phyloP scores from a whole-genome alignment of 2,888 invertebrate genomes.

The Bombylius discolor region DNA sequence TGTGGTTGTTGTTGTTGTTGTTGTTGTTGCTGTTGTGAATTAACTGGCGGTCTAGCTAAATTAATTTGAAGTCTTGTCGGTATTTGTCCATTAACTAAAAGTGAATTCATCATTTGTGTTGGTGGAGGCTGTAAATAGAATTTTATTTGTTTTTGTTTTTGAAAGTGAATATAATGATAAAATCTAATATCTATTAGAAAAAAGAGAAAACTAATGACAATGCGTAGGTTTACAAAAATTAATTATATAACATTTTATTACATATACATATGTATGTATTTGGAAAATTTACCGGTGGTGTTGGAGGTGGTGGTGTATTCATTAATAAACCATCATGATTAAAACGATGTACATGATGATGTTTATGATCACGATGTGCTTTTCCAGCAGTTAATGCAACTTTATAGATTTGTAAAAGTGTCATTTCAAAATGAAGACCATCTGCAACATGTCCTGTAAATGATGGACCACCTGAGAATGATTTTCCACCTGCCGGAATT shows the following conservation, averaged over 20 bases:
- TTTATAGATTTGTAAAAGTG: slow-evolving; percentile 66
- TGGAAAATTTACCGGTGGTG: slow-evolving; percentile 27
- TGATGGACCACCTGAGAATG: slow-evolving; percentile 49
- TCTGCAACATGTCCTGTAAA: slow-evolving; percentile 29
- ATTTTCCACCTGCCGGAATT: slow-evolving; percentile 60
- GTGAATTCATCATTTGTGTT: slow-evolving; percentile 39
- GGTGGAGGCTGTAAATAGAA: slow-evolving; percentile 31
- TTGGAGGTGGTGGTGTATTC: slow-evolving; percentile 43
- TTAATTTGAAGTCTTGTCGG: slow-evolving; percentile 42
- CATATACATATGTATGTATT: not conserved
- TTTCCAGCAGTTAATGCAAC: slow-evolving; percentile 74
- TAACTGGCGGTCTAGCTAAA: slow-evolving; percentile 38
- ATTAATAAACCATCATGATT: slow-evolving; percentile 58
- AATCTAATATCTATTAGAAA: not conserved
- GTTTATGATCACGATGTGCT: slow-evolving; percentile 76
- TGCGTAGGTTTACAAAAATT: no score
- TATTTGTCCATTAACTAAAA: slow-evolving; percentile 49
- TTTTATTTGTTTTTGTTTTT: no score
- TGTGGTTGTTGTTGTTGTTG: slow-evolving; percentile 40
- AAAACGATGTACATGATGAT: slow-evolving; percentile 72
- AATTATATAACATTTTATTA: no score
- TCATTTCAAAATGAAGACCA: slow-evolving; percentile 47
- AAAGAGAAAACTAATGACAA: not conserved
- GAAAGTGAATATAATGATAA: not conserved
- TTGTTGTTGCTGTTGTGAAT: slow-evolving; percentile 39